These are phyloP conservation scores for Nephrotoma appendiculata DNA, from an alignment of 2,888 invertebrate species.

Conservation along the genomic window DNA sequence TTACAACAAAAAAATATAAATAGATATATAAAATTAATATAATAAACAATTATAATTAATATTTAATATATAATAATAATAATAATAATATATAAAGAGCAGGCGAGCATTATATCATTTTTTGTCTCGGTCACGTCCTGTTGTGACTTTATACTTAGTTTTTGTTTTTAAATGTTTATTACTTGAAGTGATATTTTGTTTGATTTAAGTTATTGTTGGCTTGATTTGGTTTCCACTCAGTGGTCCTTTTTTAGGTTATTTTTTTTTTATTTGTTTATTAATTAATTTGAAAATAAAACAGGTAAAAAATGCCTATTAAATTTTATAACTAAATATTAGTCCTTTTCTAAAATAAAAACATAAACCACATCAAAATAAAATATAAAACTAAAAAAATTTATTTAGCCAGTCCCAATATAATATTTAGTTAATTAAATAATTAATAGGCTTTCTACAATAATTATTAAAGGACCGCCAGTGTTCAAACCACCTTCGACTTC, in stretches of 20 bases:
- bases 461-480: neutral
- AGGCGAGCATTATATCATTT: constrained; percentile 28
- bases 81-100: constrained; percentile 8
- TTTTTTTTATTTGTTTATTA: neutral
- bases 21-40: neutral
- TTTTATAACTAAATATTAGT: neutral
- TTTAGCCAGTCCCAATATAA: neutral
- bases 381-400: neutral
- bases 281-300: neutral
- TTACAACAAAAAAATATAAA: neutral
- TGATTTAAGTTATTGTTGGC: constrained; percentile 5
- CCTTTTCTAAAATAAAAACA: neutral
- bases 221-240: constrained; percentile 74
- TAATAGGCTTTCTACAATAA: neutral
- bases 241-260: constrained; percentile 33
- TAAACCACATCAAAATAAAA: neutral
- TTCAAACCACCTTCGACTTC: neutral
- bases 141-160: constrained; percentile 40
- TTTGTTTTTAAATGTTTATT: neutral
- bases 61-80: neutral
- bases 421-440: neutral
- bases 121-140: constrained; percentile 47
- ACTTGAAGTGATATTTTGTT: constrained; percentile 9
- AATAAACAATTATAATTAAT: neutral
- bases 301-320: neutral